phyloP scores from a whole-genome alignment of 2,113 vertebrate genomes.

The Excalfactoria chinensis region DNA sequence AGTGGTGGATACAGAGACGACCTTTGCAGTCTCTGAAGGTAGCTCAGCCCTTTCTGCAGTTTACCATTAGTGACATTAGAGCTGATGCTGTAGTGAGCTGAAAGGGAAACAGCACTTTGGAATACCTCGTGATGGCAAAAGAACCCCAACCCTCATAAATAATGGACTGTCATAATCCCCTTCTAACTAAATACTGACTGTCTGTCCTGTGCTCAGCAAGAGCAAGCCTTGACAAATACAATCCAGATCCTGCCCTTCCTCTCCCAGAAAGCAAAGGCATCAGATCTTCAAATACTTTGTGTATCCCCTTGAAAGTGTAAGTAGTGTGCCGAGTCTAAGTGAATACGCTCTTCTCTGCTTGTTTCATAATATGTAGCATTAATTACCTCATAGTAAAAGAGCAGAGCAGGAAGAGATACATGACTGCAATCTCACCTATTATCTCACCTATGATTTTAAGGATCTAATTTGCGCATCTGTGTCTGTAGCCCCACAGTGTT shows the following conservation, averaged over 20 bases:
- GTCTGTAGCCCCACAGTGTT: not conserved
- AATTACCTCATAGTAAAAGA: not conserved
- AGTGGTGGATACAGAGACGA: not conserved
- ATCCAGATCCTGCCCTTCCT: not conserved
- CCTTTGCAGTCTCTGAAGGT: not conserved
- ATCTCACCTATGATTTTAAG: not conserved
- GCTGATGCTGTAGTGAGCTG: not conserved
- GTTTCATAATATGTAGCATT: not conserved
- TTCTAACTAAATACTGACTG: slow-evolving; percentile 15
- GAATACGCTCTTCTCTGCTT: not conserved
- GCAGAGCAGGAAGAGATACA: not conserved
- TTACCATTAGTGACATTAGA: not conserved
- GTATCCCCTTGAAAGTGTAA: not conserved
- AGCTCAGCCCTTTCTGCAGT: not conserved
- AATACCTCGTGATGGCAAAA: not conserved
- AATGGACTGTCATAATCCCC: slow-evolving; percentile 7
- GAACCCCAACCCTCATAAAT: not conserved
- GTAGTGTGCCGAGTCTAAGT: not conserved
- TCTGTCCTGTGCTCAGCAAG: not conserved
- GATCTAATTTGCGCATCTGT: not conserved
- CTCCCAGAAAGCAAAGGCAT: not conserved
- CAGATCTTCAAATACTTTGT: slow-evolving; percentile 1
- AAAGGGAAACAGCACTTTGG: not conserved
- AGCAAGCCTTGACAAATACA: slow-evolving; percentile 11
- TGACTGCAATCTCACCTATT: not conserved